Evolutionary conservation across 2,888 invertebrate genomes (phyloP), one percentile per base, ranked within the genome.

Genomic region (Drepana falcataria): DNA sequence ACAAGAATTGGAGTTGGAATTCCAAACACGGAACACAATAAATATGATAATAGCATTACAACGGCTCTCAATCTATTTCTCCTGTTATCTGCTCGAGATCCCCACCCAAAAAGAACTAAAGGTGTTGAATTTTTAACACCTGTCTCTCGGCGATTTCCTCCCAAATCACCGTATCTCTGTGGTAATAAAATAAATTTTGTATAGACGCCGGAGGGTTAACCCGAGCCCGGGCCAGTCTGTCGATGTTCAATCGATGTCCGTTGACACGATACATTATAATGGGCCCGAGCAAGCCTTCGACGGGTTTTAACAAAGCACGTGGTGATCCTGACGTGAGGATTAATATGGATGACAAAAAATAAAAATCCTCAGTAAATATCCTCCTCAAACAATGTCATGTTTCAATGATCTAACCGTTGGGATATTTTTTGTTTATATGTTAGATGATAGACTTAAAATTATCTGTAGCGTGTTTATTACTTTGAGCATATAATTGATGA

Each of bases 251-350:
- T 87, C 87, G 87, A 84, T 89, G 89, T 87, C 81, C 88, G 87
- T 85, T 90, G 90, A 90, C 91, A 89, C 88, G 86, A 87, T 84
- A 86, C 87, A 87, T 89, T 90, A 90, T 87, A 89, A 89, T 87
- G 89, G 89, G 77, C 81, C 80, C 79, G 67, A 80, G 78, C 80
- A 75, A 73, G 78, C 69, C 79, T 83, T 85, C 88, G 85, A 87
- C 86, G 81, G 84, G 85, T 83, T 86, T 85, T 81, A 86, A 89
- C 87, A 88, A 89, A 87, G 87, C 88, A 87, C 86, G 87, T 86
- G 86, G 88, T 85, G 85, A 81, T 87, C 84, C 82, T 88, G 89
- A 90, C 89, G 82, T 83, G 84, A 82, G 87, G 89, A 90, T 90
- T 90, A 90, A 90, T 88, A 87, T 82, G 82, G 82, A 84, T 69